These are phyloP conservation scores for Zelostemma sp. DNA, from an alignment of 1,140 invertebrate species.

Conservation along the genomic window DNA sequence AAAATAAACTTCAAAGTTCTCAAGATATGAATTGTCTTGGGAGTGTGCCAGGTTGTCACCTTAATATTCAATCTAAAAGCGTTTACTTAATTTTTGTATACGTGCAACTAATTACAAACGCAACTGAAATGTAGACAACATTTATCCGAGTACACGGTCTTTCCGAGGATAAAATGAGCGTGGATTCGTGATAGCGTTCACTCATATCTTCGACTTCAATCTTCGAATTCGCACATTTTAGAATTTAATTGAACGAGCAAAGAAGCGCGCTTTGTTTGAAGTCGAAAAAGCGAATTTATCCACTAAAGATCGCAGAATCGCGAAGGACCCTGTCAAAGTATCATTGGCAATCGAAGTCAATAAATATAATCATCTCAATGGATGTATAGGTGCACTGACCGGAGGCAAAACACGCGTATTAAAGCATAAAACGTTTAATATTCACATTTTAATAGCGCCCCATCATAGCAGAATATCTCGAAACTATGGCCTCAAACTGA, in stretches of 20 bases:
- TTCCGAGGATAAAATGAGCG: too few relatives aligned
- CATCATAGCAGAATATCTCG: slow-evolving; percentile 32
- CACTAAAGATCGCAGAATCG: slow-evolving; percentile 19
- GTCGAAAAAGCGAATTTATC: slow-evolving; percentile 8
- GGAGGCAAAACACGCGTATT: slow-evolving; percentile 27
- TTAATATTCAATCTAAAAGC: too few relatives aligned
- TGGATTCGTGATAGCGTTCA: too few relatives aligned
- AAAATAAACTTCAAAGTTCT: slow-evolving; percentile 21
- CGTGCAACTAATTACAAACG: too few relatives aligned
- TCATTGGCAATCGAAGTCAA: slow-evolving; percentile 33
- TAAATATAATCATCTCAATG: slow-evolving; percentile 29
- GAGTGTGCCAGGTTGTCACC: too few relatives aligned
- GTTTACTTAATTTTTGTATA: too few relatives aligned
- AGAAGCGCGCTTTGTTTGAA: too few relatives aligned
- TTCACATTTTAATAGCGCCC: slow-evolving; percentile 18
- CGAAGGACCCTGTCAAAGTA: slow-evolving; percentile 23
- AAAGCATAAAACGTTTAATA: slow-evolving; percentile 39
- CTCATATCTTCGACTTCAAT: slow-evolving; percentile 10
- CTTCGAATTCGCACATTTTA: not conserved
- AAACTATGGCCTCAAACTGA: slow-evolving; percentile 32
- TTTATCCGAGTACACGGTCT: too few relatives aligned
- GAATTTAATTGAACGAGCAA: too few relatives aligned
- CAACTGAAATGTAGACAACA: too few relatives aligned
- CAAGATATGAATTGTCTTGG: not conserved
- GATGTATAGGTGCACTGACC: slow-evolving; percentile 40